Evolutionary conservation across 2,797 vertebrate genomes (phyloP), one percentile per base, ranked within the genome.

Genomic region (Pyrrhura leucotis): DNA sequence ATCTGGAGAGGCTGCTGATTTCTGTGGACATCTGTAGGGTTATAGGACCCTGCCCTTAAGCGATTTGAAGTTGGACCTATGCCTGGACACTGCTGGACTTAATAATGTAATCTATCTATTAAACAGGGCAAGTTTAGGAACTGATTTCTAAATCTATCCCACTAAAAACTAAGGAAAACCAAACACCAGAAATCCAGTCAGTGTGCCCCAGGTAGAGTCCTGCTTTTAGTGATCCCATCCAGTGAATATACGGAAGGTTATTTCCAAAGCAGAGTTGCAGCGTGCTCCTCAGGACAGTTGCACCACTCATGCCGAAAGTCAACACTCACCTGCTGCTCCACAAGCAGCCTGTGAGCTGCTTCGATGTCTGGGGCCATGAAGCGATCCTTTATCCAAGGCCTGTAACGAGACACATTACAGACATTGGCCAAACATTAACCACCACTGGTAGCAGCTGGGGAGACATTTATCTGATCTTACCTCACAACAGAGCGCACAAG

Each of bases 311-410:
- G 23, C 48, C 4, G 2, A 31, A 62, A 73, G 12, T 28, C 85
- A 91, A 35, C 74, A 97, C 98, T 98, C 81, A 31, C 99, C 99
- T 99, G 99, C 94, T 99, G 99, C 76, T 99, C 99, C 28, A 99
- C 95, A 0, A 99, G 98, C 58, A 99, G 98, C 80, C 98, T 98
- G 93, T 99, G 99, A 29, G 97, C 98, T 6, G 98, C 99, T 94
- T 99, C 99, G 0, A 99, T 99, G 88, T 99, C 99, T 4, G 99
- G 99, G 80, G 99, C 98, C 99, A 99, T 99, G 98, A 99, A 99
- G 86, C 99, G 98, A 96, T 99, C 99, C 97, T 99, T 99, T 21
- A 99, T 98, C 99, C 99, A 99, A 8, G 99, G 99, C 93, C 99
- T 99, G 94, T 73, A 87, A 85, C 2, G 16, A 96, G 84, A 85